Base-by-base conservation (phyloP, 2,888 invertebrate species). In the Notocelia uddmanniana region DNA sequence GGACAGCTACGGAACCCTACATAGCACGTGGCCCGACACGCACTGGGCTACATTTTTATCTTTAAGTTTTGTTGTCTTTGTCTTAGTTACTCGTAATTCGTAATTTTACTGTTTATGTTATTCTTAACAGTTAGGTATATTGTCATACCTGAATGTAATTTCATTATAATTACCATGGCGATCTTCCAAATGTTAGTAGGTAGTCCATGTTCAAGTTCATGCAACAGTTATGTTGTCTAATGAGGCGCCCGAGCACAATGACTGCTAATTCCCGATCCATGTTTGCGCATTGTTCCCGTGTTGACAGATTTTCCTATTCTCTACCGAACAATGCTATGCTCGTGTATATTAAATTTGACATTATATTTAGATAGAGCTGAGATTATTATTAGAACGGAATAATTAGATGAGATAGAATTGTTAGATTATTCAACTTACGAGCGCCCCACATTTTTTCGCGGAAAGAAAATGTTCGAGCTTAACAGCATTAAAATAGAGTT, bases 221-320 rank as follows among this genome's bases (percentile, higher is more conserved):
- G 79, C 81, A 83, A 83, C 84, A 84, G 80, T 84, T 83, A 85
- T 87, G 84, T 86, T 85, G 89, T 89, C 85, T 90, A 89, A 90
- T 90, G 89, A 90, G 87, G 86, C 85, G 81, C 79, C 77, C 75
- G 77, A 82, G 85, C 84, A 92, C 92, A 92, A 92, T 92, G 90
- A 86, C 89, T 87, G 86, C 89, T 92, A 92, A 93, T 92, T 91
- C 89, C 90, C 90, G 91, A 92, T 92, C 92, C 89, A 86, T 91
- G 90, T 91, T 89, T 86, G 87, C 85, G 85, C 88, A 91, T 92
- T 92, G 92, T 93, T 88, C 88, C 84, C 80, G 82, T 91, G 90
- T 91, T 92, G 92, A 91, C 92, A 92, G 92, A 92, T 92, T 92
- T 91, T 92, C 89, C 91, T 89, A 92, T 92, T 91, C 91, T 89